Conservation (phyloP, 1,140 invertebrate genomes). For the Proctacanthus coquilletti region DNA sequence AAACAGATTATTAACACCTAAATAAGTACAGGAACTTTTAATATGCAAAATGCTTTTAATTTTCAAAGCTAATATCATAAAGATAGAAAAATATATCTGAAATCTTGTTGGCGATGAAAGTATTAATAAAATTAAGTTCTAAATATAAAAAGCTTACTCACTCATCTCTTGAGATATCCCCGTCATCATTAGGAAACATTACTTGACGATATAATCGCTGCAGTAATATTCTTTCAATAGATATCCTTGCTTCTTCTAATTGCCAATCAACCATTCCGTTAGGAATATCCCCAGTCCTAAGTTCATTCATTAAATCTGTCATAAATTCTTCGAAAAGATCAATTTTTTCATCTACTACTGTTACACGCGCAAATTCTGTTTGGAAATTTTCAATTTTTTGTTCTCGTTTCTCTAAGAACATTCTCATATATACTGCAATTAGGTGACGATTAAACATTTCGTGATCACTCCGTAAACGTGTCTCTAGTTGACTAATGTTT, state of each 20-base stretch:
- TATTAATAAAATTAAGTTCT: no score
- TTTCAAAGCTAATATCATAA: no score
- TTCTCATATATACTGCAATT: slow-evolving; percentile 58
- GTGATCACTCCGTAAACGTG: slow-evolving; percentile 51
- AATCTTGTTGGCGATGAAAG: no score
- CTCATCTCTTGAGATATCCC: slow-evolving; percentile 82
- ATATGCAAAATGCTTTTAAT: no score
- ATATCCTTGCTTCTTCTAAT: slow-evolving; percentile 48
- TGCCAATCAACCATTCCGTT: slow-evolving; percentile 47
- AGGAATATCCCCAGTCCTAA: slow-evolving; percentile 24
- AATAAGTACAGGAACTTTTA: no score
- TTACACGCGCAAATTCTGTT: slow-evolving; percentile 57
- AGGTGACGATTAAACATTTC: slow-evolving; percentile 62
- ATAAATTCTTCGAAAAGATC: slow-evolving; percentile 53
- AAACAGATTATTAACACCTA: slow-evolving; percentile 3
- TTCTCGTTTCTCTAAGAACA: slow-evolving; percentile 64
- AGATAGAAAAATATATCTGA: no score
- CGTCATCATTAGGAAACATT: slow-evolving; percentile 93
- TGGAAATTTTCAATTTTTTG: slow-evolving; percentile 48
- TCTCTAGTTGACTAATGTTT: slow-evolving; percentile 55
- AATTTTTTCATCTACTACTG: slow-evolving; percentile 68
- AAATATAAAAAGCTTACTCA: no score
- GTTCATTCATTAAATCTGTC: slow-evolving; percentile 23
- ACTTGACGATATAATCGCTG: slow-evolving; percentile 82
- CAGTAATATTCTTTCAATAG: slow-evolving; percentile 71